Base-by-base conservation (phyloP, 2,888 invertebrate species). In the Galeruca laticollis region DNA sequence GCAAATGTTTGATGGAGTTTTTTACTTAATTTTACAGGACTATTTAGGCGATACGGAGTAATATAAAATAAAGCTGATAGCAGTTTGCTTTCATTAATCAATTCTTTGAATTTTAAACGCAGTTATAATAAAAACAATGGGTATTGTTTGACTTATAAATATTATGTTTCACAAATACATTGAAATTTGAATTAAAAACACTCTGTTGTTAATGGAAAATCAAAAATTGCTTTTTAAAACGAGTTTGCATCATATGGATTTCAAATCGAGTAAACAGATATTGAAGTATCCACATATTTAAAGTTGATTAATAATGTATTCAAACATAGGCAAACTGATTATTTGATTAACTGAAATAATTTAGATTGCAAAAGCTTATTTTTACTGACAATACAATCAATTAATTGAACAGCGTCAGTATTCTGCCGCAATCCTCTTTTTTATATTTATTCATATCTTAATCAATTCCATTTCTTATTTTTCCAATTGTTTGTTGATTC, bases 1-100 rank as follows among this genome's bases (percentile, higher is more conserved):
- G 15, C 18, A 47, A 43, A 60, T 31, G 9, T 20, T 62, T 49
- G 9, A 13, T 26, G 26, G 26, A 26, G 26, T 37, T 60, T 60
- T 60, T 43, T 31, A 8, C 11, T 43, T 40, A 20, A 40, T 60
- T 11, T 60, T 43, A 21, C 40, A 40, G 21, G n/a, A 21, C 40
- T 43, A 60, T 60, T 13, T 60, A 56, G 21, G 21, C 20, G 20
- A 21, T 9, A 21, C 10, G 37, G 9, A 21, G 21, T 13, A 8
- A 40, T 21, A 21, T 15, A 15, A 15, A 57, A 15, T 18, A 31
- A 31, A 20, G 20, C 21, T 21, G 6, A 37, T 40, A 60, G 40
- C 43, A 60, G 8, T 37, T 26, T 26, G 6, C 6, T 26, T 26
- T 26, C 26, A 26, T 26, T 26, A 26, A 26, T 26, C 26, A 26